Evolutionary conservation across 1,140 invertebrate species (phyloP).

Genomic region (Hylaeus volcanicus): DNA sequence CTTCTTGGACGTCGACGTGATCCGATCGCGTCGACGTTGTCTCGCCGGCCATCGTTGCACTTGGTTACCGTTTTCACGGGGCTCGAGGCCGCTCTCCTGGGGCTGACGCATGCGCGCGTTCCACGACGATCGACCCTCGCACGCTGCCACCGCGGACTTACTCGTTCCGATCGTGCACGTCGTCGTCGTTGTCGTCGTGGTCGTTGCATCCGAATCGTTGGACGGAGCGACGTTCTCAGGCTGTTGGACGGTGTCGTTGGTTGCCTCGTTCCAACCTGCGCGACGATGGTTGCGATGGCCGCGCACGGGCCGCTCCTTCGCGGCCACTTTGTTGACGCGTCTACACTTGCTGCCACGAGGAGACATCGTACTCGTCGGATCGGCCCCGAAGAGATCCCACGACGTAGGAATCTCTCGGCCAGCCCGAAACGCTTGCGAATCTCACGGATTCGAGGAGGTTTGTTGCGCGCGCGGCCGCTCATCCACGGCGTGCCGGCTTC

Average conservation of each 20-base stretch:
- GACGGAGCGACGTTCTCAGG: constrained; percentile 15
- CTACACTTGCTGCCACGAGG: constrained; percentile 65
- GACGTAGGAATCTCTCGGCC: constrained; percentile 6
- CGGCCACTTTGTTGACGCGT: constrained; percentile 58
- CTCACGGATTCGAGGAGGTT: constrained; percentile 46
- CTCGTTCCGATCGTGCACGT: constrained; percentile 25
- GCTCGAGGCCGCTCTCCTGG: constrained; percentile 61
- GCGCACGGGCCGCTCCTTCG: constrained; percentile 34
- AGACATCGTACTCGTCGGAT: constrained; percentile 52
- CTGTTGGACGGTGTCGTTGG: not conserved
- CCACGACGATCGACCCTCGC: constrained; percentile 71
- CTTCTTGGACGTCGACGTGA: not conserved
- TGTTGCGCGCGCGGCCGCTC: constrained; percentile 59
- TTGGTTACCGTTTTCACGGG: constrained; percentile 58
- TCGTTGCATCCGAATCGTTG: constrained; percentile 31
- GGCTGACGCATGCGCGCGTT: constrained; percentile 72
- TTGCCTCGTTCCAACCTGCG: not conserved
- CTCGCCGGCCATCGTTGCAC: constrained; percentile 49
- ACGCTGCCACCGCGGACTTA: constrained; percentile 49
- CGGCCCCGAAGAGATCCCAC: not conserved
- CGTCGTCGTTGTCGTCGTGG: constrained; percentile 1
- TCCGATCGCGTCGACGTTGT: constrained; percentile 6
- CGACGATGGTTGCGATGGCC: constrained; percentile 16
- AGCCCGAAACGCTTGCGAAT: constrained; percentile 13
- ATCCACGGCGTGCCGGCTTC: constrained; percentile 69